These are phyloP conservation scores for Aphaenogaster rudis DNA, from an alignment of 1,140 invertebrate species.

Conservation along the genomic window DNA sequence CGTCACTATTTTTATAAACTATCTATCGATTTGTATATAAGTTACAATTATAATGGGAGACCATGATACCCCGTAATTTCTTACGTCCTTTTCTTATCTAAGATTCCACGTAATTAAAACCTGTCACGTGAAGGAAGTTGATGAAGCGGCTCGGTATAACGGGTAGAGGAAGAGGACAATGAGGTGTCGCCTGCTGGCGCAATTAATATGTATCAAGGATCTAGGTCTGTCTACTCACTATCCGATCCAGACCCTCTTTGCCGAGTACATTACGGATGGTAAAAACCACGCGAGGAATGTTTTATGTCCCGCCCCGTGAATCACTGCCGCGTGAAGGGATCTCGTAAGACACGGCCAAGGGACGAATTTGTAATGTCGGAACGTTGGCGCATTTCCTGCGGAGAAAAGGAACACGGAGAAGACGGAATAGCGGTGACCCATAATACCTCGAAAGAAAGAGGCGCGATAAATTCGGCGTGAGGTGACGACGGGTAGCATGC, in stretches of 20 bases:
- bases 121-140: slow-evolving; percentile 32
- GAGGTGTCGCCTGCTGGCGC: slow-evolving; percentile 16
- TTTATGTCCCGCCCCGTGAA: slow-evolving; percentile 26
- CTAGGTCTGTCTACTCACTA: slow-evolving; percentile 37
- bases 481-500: slow-evolving; percentile 26
- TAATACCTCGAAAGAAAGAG: slow-evolving; percentile 46
- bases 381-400: slow-evolving; percentile 7
- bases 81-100: neutral
- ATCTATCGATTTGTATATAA: neutral
- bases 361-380: slow-evolving; percentile 54
- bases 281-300: slow-evolving; percentile 43
- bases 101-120: slow-evolving; percentile 40
- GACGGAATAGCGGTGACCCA: slow-evolving; percentile 6
- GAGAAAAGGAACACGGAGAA: neutral
- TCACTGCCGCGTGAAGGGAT: slow-evolving; percentile 5
- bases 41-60: neutral
- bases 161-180: slow-evolving; percentile 21
- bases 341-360: slow-evolving; percentile 27
- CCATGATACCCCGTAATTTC: neutral
- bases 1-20: neutral
- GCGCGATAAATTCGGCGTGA: slow-evolving; percentile 42
- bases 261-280: slow-evolving; percentile 23
- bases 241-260: slow-evolving; percentile 37
- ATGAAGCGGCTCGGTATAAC: slow-evolving; percentile 16
- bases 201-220: slow-evolving; percentile 65